Conservation (phyloP, 2,797 vertebrate species). For the Periophthalmus magnuspinnatus region DNA sequence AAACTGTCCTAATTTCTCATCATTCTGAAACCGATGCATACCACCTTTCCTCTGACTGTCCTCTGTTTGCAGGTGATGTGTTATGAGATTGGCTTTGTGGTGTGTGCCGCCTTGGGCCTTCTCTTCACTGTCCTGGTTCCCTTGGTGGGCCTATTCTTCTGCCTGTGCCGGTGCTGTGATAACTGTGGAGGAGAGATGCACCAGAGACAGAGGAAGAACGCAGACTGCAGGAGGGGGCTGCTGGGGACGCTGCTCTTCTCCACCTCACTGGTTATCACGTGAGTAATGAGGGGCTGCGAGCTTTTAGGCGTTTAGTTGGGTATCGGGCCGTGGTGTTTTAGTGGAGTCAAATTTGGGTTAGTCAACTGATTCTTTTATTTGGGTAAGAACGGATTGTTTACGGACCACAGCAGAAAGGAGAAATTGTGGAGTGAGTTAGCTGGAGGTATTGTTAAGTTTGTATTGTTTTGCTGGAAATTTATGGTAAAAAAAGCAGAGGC, state of each 20-base stretch:
- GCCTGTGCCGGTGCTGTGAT: constrained; percentile 93
- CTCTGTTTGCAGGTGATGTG: constrained; percentile 75
- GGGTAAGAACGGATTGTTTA: too few relatives aligned
- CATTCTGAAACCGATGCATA: too few relatives aligned
- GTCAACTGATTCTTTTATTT: too few relatives aligned
- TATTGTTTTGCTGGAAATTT: too few relatives aligned
- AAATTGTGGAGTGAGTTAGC: too few relatives aligned
- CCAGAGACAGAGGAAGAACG: constrained; percentile 92
- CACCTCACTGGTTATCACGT: constrained; percentile 88
- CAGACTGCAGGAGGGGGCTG: constrained; percentile 84
- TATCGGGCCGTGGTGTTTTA: too few relatives aligned
- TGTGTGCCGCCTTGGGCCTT: constrained; percentile 82
- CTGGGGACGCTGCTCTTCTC: constrained; percentile 84
- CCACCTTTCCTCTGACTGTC: not conserved
- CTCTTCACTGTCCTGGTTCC: constrained; percentile 87
- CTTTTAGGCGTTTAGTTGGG: too few relatives aligned
- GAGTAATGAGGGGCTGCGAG: constrained; percentile 64
- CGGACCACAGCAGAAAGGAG: too few relatives aligned
- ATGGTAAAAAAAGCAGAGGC: too few relatives aligned
- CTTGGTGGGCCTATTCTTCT: constrained; percentile 88
- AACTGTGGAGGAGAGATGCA: constrained; percentile 98
- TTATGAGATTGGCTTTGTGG: constrained; percentile 91
- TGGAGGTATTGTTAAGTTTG: too few relatives aligned
- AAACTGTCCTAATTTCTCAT: too few relatives aligned
- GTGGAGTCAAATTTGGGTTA: too few relatives aligned